Evolutionary conservation across 2,888 invertebrate species (phyloP).

Genomic region (Aelia acuminata): DNA sequence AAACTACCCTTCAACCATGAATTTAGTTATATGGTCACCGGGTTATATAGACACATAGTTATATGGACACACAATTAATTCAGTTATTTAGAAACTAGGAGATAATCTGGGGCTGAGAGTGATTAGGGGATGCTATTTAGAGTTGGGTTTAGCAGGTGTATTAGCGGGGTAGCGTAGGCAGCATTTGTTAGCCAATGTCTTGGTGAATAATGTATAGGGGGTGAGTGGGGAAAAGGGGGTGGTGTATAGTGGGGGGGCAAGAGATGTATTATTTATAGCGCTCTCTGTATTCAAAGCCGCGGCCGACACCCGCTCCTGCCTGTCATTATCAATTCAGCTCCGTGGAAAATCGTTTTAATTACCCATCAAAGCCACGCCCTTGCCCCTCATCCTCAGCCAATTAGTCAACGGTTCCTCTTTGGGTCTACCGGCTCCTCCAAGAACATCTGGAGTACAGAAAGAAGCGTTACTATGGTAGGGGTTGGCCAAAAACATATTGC

Average conservation of each 20-base stretch:
- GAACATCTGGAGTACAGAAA: neutral
- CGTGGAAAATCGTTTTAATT: constrained; percentile 43
- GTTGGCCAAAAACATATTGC: too few species aligned
- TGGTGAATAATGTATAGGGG: constrained; percentile 38
- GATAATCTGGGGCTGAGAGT: neutral
- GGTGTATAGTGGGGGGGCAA: neutral
- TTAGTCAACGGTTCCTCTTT: neutral
- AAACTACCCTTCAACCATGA: too few species aligned
- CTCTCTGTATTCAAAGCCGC: constrained; percentile 29
- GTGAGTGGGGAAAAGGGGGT: too few species aligned
- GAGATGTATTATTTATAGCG: constrained; percentile 41
- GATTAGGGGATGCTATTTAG: constrained; percentile 15
- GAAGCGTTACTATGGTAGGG: too few species aligned
- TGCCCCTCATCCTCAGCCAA: neutral
- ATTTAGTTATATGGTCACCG: too few species aligned
- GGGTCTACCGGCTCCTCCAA: neutral
- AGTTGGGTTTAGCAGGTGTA: constrained; percentile 40
- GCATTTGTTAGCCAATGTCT: constrained; percentile 22
- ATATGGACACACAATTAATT: neutral
- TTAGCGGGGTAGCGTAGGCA: constrained; percentile 36
- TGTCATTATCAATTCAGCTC: constrained; percentile 29
- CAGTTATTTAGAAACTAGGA: neutral
- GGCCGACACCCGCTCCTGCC: neutral
- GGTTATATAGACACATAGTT: too few species aligned
- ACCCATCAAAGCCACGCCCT: neutral